Conservation (phyloP, 1,140 invertebrate genomes). For the Mamestra configurata region DNA sequence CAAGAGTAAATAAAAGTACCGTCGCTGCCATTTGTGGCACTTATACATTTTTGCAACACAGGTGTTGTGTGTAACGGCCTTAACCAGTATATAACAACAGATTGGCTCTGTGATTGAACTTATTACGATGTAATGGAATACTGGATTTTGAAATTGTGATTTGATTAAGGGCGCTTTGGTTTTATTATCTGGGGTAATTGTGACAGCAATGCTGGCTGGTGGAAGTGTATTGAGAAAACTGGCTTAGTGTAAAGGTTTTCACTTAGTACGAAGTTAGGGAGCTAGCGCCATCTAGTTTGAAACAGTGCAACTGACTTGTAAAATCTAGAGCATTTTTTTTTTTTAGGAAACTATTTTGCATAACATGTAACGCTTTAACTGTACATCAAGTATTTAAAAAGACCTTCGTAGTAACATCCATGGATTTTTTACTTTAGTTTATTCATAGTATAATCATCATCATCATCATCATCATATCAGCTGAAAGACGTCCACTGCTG, state of each 20-base stretch:
- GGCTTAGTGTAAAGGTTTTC: not conserved
- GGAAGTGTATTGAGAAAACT: slow-evolving; percentile 8
- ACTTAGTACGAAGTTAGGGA: not conserved
- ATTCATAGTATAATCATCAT: too few species aligned
- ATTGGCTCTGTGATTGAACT: slow-evolving; percentile 43
- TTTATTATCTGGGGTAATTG: slow-evolving; percentile 25
- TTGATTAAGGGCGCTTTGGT: slow-evolving; percentile 40
- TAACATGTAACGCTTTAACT: too few species aligned
- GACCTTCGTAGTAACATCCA: too few species aligned
- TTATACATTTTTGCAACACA: not conserved
- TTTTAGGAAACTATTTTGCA: too few species aligned
- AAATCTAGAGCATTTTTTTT: not conserved
- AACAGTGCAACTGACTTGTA: not conserved
- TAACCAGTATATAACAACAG: slow-evolving; percentile 40
- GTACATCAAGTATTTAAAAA: too few species aligned
- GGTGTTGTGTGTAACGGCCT: not conserved
- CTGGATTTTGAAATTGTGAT: slow-evolving; percentile 40
- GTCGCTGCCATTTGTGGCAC: too few species aligned
- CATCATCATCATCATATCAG: too few species aligned
- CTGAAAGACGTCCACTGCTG: too few species aligned
- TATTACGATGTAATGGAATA: slow-evolving; percentile 45
- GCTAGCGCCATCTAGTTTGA: slow-evolving; percentile 10
- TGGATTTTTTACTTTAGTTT: too few species aligned
- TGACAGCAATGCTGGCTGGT: not conserved
- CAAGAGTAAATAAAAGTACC: too few species aligned